A percentile compares a stretch with the other conserved stretches of the same genome.
Conservation (phyloP, 2,888 invertebrate genomes). For the Portevinia maculata region DNA sequence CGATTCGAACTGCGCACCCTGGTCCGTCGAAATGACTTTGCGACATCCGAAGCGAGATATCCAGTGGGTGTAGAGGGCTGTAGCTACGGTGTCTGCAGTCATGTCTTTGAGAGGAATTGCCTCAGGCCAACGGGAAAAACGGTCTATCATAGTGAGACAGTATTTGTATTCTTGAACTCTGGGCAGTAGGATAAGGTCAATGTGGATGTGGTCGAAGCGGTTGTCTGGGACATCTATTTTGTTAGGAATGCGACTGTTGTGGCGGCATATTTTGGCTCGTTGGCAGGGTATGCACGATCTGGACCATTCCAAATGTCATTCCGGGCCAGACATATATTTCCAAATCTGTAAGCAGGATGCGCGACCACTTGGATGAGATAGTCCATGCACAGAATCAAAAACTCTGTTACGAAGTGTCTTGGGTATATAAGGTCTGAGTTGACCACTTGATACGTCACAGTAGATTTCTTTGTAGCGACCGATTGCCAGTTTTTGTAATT, state of each 20-base stretch:
- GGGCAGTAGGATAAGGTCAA: not conserved
- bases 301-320: not conserved
- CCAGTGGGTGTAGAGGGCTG: conserved; percentile 17
- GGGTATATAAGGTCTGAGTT: too few relatives aligned
- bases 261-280: conserved; percentile 9
- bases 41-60: conserved; percentile 52
- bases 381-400: too few relatives aligned
- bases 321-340: conserved; percentile 5
- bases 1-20: conserved; percentile 1
- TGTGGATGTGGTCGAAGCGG: conserved; percentile 11
- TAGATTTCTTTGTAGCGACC: too few relatives aligned
- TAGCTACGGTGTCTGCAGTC: conserved; percentile 44
- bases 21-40: conserved; percentile 26
- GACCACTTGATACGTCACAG: too few relatives aligned
- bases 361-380: not conserved
- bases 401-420: too few relatives aligned
- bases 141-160: conserved; percentile 8
- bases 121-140: conserved; percentile 38
- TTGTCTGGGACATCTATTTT: conserved; percentile 3
- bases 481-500: too few relatives aligned
- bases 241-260: not conserved
- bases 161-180: not conserved
- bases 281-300: conserved; percentile 8
- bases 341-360: not conserved
- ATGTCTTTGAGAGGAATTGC: conserved; percentile 48